Percentiles rank a stretch among this genome's conserved stretches.
Conservation (phyloP, 1,140 invertebrate species). For the Mactra quadrangularis region DNA sequence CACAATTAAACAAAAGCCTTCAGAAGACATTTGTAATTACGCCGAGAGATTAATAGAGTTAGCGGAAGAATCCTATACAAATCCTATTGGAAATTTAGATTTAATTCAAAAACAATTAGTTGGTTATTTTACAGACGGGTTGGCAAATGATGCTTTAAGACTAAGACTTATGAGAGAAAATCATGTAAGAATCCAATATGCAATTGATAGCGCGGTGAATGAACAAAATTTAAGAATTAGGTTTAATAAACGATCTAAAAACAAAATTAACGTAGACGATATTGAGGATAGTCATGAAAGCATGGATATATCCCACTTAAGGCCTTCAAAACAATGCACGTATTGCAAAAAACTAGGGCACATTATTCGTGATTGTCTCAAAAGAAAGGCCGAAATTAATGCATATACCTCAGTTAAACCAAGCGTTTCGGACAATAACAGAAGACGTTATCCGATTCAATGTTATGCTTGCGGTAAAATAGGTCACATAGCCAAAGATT, state of each 20-base stretch:
- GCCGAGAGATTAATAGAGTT: not conserved
- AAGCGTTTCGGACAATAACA: not conserved
- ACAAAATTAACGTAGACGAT: not conserved
- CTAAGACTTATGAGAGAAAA: not conserved
- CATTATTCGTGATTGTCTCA: not conserved
- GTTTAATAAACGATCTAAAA: not conserved
- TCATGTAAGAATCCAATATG: not conserved
- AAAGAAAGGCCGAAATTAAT: too few relatives aligned
- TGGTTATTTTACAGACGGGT: not conserved
- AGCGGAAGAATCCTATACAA: not conserved
- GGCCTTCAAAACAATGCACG: not conserved
- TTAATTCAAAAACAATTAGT: not conserved
- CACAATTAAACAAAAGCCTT: not conserved
- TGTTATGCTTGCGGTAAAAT: not conserved
- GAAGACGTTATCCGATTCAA: too few relatives aligned
- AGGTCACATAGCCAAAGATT: not conserved
- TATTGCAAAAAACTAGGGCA: constrained; percentile 12
- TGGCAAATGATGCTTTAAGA: not conserved
- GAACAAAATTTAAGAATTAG: constrained; percentile 16
- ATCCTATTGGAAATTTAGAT: not conserved
- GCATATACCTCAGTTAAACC: too few relatives aligned
- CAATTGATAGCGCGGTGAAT: not conserved
- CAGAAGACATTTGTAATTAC: not conserved
- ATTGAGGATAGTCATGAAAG: not conserved
- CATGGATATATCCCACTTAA: constrained; percentile 13